Conservation (phyloP, 2,888 invertebrate species). For the Cataglyphis rosenhaueri region DNA sequence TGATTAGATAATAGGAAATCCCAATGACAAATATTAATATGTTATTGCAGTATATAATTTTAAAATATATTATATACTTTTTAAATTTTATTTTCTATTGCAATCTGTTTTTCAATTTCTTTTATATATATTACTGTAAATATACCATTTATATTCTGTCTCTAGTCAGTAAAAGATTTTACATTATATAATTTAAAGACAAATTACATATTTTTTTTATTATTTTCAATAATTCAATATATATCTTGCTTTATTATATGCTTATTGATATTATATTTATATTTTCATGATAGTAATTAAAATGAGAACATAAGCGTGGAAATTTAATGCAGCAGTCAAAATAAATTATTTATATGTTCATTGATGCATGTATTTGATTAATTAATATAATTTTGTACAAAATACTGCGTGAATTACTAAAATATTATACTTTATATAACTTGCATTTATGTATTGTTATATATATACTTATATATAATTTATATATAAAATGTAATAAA, state of each 20-base stretch:
- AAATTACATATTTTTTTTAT: not conserved
- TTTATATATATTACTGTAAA: not conserved
- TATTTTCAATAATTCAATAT: not conserved
- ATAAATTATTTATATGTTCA: not conserved
- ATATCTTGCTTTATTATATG: not conserved
- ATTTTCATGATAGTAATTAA: not conserved
- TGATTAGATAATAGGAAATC: not conserved
- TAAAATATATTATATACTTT: not conserved
- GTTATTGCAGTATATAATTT: slow-evolving; percentile 20
- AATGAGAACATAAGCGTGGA: not conserved
- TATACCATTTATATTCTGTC: not conserved
- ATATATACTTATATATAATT: not conserved
- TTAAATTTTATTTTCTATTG: not conserved
- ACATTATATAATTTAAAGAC: not conserved
- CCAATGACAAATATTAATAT: not conserved
- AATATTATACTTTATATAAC: not conserved
- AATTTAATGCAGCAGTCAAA: not conserved
- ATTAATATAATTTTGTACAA: not conserved
- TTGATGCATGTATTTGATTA: not conserved
- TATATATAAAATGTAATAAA: not conserved
- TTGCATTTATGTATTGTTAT: not conserved
- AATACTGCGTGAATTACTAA: not conserved
- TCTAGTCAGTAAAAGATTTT: not conserved
- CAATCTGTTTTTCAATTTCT: not conserved
- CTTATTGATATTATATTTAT: not conserved